Base-by-base conservation (phyloP, 2,113 vertebrate genomes). In the Actenoides hombroni region DNA sequence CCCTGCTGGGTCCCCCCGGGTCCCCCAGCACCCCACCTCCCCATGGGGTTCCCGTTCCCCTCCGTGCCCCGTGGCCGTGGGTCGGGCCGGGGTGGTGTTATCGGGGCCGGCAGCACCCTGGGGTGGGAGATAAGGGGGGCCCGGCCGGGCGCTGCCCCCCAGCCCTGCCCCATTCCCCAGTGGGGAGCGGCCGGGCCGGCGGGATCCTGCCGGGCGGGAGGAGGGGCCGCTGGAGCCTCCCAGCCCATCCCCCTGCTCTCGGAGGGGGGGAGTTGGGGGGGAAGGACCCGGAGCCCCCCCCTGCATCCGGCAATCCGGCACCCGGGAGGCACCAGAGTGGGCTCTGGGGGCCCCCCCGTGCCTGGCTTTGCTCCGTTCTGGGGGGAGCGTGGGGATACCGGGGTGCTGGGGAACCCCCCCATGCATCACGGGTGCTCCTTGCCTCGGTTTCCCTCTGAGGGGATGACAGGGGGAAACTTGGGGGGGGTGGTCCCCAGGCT, bases 81-180 rank as follows among this genome's bases (percentile, higher is more conserved):
- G 10, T 48, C 35, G 48, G 54, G 65, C 53, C 4, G 17, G 78
- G 64, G 70, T 73, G 61, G 74, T 10, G 67, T 83, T 92, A 67
- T 89, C 84, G 15, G 84, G n/a, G 42, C 77, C 37, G 46, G 90
- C 93, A 91, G 80, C 61, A 65, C 94, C 83, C 81, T 91, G 94
- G 78, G 86, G 87, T 74, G 70, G 89, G 77, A 90, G 96, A 97
- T 96, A 96, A 86, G 90, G 86, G 92, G 94, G 92, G 74, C 91
- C 73, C 70, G 51, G 51, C 48, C 46, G 53, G 76, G 75, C 33
- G 57, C 83, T 89, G 90, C 95, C 95, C 94, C 91, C 92, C 86
- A 56, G 87, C 95, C 95, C 95, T 92, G 90, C 95, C 95, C 92
- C 95, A 96, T 94, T 92, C 95, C 92, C 95, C 90, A 26, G 95